phyloP scores from a whole-genome alignment of 2,113 vertebrate genomes.

The Onychorhynchus coronatus region DNA sequence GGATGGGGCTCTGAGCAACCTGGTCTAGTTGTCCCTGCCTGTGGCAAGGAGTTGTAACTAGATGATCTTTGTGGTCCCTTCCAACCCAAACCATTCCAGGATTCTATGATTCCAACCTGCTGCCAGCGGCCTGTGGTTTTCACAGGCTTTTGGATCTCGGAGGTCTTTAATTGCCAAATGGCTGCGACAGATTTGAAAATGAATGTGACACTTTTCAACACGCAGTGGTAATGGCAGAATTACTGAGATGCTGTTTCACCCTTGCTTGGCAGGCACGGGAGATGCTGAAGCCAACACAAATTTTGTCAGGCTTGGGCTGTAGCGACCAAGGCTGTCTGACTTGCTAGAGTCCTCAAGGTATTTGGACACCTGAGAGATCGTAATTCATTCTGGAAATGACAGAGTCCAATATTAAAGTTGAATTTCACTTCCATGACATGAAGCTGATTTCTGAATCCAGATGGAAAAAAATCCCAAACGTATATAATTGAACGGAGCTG shows the following conservation, averaged over 20 bases:
- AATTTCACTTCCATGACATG: constrained; percentile 37
- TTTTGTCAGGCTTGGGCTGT: not conserved
- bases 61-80: not conserved
- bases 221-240: not conserved
- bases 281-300: constrained; percentile 1
- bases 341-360: not conserved
- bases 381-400: constrained; percentile 37
- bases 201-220: not conserved
- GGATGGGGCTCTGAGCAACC: not conserved
- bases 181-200: not conserved
- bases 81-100: not conserved
- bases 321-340: not conserved
- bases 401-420: constrained; percentile 33
- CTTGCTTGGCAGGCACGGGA: not conserved
- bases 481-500: not conserved
- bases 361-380: not conserved
- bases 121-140: rapidly evolving
- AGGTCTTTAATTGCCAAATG: not conserved
- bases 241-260: not conserved
- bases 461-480: constrained; percentile 37
- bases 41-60: not conserved
- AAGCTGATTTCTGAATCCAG: constrained; percentile 31
- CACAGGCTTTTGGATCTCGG: not conserved
- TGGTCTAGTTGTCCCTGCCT: not conserved
- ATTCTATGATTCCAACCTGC: rapidly evolving